phyloP scores from a whole-genome alignment of 2,113 vertebrate species.

The Corythornis madagascariensis region DNA sequence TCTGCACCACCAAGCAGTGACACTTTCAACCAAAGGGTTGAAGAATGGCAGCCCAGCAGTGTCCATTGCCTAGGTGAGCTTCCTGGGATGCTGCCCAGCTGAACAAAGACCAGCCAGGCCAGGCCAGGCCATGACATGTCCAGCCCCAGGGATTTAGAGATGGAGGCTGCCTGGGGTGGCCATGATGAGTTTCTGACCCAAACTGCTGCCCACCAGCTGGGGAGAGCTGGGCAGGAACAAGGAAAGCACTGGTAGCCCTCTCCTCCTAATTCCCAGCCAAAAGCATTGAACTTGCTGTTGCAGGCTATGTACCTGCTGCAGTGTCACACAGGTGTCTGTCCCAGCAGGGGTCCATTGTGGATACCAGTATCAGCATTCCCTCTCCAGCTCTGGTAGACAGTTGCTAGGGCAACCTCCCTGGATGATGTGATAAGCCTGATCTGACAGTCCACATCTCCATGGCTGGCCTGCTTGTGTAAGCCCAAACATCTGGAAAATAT shows the following conservation, averaged over 20 bases:
- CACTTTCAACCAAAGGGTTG: background rate
- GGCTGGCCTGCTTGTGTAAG: background rate
- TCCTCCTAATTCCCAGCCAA: background rate
- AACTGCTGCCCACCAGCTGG: background rate
- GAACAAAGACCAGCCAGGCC: background rate
- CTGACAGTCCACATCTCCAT: background rate
- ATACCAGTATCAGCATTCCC: background rate
- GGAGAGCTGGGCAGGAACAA: background rate
- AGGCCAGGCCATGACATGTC: background rate
- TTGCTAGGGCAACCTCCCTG: background rate
- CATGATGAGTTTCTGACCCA: background rate
- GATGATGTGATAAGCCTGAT: background rate
- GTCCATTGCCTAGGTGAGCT: background rate
- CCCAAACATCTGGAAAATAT: slow-evolving; percentile 22
- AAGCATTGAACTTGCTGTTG: background rate
- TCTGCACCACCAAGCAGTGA: background rate
- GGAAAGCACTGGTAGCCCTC: background rate
- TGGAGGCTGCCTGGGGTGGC: background rate
- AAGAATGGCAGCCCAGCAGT: background rate
- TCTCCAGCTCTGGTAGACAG: background rate
- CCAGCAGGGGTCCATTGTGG: background rate
- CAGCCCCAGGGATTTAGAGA: background rate
- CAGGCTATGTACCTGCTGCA: background rate
- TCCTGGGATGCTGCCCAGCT: background rate
- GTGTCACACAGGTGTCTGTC: background rate